Evolutionary conservation across 1,140 invertebrate genomes (phyloP).

Genomic region (Zeugodacus cucurbitae): DNA sequence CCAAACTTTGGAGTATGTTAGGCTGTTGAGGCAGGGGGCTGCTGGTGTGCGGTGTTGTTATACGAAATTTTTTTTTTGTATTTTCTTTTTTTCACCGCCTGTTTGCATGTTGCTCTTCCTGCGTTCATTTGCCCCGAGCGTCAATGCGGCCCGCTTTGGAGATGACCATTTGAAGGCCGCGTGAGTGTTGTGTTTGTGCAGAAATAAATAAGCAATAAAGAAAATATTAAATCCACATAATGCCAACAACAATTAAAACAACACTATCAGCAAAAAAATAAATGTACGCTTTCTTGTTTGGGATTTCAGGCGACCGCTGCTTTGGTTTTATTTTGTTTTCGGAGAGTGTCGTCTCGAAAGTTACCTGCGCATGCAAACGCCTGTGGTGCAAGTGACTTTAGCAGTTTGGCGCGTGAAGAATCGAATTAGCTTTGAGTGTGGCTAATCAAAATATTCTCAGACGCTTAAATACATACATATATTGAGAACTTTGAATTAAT

Average conservation of each 20-base stretch:
- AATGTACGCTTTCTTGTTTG: slow-evolving; percentile 13
- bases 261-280: neutral
- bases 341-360: neutral
- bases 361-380: neutral
- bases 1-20: neutral
- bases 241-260: slow-evolving; percentile 33
- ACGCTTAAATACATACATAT: too few relatives aligned
- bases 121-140: neutral
- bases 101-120: neutral
- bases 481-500: too few relatives aligned
- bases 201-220: neutral
- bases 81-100: neutral
- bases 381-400: neutral
- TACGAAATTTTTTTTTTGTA: neutral
- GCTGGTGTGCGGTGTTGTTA: neutral
- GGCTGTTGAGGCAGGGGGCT: too few relatives aligned
- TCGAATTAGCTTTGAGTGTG: neutral
- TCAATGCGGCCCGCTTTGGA: neutral
- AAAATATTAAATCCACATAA: neutral
- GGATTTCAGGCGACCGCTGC: neutral
- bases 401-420: slow-evolving; percentile 14
- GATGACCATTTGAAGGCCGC: slow-evolving; percentile 35
- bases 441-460: neutral
- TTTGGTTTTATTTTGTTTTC: neutral
- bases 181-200: slow-evolving; percentile 12